Evolutionary conservation across 2,113 vertebrate species (phyloP), one percentile per base, ranked within the genome.

Genomic region (Pelobates fuscus): DNA sequence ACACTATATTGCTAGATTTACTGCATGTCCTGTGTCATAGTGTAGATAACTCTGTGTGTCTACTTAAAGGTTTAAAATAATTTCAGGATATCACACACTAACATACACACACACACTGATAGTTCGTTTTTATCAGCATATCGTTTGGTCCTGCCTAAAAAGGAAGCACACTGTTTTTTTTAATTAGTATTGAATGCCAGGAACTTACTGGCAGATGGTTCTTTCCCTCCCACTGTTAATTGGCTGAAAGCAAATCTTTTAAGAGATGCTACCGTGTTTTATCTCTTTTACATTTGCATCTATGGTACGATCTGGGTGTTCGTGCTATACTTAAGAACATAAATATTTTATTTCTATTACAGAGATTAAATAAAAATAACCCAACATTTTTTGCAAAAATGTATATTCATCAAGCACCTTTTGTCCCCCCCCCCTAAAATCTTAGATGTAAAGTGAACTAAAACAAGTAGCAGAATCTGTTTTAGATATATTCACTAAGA

Each of bases 121-220:
- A n/a, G n/a, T 46, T 5, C 44, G 3, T 46, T 46, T 62, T 58
- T 23, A 30, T 46, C 12, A 63, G 26, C 25, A 37, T 62, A 63
- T 54, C 20, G 62, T 63, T 52, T 20, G 43, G 17, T 49, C 41
- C 29, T 63, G 44, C 70, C 27, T 63, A 18, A 66, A 74, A 46
- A 82, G 80, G 78, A 85, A 82, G 81, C 85, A 84, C 69, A 84
- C 87, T 88, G 87, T 82, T 79, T 89, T 82, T 41, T 72, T 85
- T 88, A 89, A 89, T 89, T 89, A 89, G 87, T 88, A 86, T 81
- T 82, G 81, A 80, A 83, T 85, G 81, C 83, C 84, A 88, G 81
- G 84, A 88, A 85, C 84, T 77, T 77, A 81, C 80, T 81, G 84
- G 80, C 87, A 87, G 72, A 78, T 85, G 84, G 88, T 86, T 82